phyloP scores from a whole-genome alignment of 2,113 vertebrate species.

The Bostrychus sinensis region DNA sequence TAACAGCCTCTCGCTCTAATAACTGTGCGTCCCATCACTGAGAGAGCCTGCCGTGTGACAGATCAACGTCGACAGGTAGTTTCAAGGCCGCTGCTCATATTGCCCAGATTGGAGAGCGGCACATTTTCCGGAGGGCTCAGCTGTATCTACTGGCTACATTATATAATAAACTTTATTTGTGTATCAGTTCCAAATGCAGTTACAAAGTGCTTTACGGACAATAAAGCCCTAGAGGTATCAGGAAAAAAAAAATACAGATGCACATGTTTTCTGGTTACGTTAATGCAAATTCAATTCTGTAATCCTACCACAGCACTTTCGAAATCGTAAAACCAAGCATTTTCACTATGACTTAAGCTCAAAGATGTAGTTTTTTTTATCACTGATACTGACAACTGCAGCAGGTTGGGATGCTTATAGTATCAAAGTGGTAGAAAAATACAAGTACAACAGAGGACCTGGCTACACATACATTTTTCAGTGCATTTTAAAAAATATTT shows the following conservation, averaged over 20 bases:
- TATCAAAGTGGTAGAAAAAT: background rate
- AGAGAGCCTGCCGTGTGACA: slow-evolving; percentile 68
- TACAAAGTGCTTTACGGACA: slow-evolving; percentile 54
- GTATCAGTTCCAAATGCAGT: slow-evolving; percentile 21
- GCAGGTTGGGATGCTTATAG: slow-evolving; percentile 21
- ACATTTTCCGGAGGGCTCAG: slow-evolving; percentile 63
- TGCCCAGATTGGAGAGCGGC: slow-evolving; percentile 53
- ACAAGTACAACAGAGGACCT: too few relatives aligned
- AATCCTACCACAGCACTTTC: slow-evolving; percentile 39
- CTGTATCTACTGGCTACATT: slow-evolving; percentile 58
- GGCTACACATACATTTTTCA: too few relatives aligned
- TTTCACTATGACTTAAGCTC: slow-evolving; percentile 16
- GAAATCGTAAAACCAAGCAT: slow-evolving; percentile 35
- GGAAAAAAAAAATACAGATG: slow-evolving; percentile 32
- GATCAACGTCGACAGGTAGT: slow-evolving; percentile 80
- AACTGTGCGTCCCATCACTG: slow-evolving; percentile 73
- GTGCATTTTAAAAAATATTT: too few relatives aligned
- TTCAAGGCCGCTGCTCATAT: slow-evolving; percentile 74
- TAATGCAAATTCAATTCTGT: slow-evolving; percentile 37
- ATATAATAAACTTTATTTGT: slow-evolving; percentile 63
- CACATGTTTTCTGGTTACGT: slow-evolving; percentile 12
- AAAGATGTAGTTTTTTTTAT: slow-evolving; percentile 26
- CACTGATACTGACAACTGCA: slow-evolving; percentile 19
- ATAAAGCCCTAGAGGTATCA: slow-evolving; percentile 45
- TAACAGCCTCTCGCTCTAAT: slow-evolving; percentile 78